Percentiles rank a stretch among this genome's conserved stretches.
These are phyloP conservation scores for Brachypteracias leptosomus DNA, from an alignment of 2,113 vertebrate species.

Conservation along the genomic window DNA sequence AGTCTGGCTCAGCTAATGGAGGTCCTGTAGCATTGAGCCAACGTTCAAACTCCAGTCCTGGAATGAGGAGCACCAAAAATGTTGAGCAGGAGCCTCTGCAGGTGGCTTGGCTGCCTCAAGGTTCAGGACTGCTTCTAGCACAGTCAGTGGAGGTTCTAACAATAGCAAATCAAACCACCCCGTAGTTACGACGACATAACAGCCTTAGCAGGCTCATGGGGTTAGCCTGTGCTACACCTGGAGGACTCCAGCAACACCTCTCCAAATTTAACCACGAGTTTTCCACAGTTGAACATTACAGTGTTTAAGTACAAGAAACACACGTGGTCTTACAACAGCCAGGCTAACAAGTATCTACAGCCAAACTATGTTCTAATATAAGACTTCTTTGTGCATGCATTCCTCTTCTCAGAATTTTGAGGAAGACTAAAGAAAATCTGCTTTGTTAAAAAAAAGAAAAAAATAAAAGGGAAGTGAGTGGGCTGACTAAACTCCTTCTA, in stretches of 20 bases:
- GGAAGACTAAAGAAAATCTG: background rate
- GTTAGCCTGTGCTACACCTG: background rate
- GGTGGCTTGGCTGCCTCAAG: background rate
- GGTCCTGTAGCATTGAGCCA: constrained; percentile 93
- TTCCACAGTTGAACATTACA: background rate
- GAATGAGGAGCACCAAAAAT: background rate
- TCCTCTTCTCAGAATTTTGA: background rate
- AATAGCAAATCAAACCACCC: background rate
- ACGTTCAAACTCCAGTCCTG: constrained; percentile 94
- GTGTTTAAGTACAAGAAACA: background rate
- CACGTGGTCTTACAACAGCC: background rate
- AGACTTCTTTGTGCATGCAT: background rate
- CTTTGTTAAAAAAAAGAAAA: background rate
- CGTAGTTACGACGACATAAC: background rate
- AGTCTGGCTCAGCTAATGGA: constrained; percentile 88
- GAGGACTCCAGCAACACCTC: background rate
- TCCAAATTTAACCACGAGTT: background rate
- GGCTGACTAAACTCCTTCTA: background rate
- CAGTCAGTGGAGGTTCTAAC: background rate
- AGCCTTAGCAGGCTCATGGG: background rate
- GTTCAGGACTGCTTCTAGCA: background rate
- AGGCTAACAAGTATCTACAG: background rate
- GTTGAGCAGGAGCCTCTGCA: background rate
- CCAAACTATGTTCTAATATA: background rate
- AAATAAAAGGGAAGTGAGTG: background rate